Conservation (phyloP, 2,888 invertebrate species). For the Imbricaverruca yamaguchii region DNA sequence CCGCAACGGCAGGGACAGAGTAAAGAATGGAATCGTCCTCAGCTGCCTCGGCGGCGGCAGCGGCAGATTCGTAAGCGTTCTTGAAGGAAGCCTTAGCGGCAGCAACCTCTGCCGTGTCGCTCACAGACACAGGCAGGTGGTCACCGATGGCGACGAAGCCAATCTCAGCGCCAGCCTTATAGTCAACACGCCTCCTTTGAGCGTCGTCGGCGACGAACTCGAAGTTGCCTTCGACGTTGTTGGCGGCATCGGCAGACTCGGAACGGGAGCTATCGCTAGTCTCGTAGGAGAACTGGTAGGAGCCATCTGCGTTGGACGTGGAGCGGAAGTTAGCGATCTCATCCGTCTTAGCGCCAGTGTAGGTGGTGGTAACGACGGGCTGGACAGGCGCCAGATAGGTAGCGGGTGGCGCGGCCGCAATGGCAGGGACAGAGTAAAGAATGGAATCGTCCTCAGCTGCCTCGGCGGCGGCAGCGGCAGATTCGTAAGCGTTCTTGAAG, state of each 20-base stretch:
- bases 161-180: constrained; percentile 32
- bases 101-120: background rate
- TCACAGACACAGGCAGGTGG: background rate
- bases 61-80: constrained; percentile 25
- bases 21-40: too few relatives aligned
- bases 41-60: constrained; percentile 11
- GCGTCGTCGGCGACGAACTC: constrained; percentile 35
- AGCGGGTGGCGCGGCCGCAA: background rate
- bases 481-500: constrained; percentile 31
- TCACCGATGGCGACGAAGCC: constrained; percentile 32
- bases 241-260: constrained; percentile 32
- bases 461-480: constrained; percentile 22
- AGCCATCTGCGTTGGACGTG: too few relatives aligned
- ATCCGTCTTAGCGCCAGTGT: too few relatives aligned
- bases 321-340: too few relatives aligned
- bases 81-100: constrained; percentile 30
- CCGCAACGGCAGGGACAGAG: background rate
- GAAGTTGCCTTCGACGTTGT: constrained; percentile 32
- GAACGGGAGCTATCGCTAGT: constrained; percentile 32
- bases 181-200: constrained; percentile 29
- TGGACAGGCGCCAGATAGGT: too few relatives aligned
- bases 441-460: background rate
- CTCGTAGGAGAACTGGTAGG: constrained; percentile 27
- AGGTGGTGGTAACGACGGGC: too few relatives aligned
- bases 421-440: too few relatives aligned